Percentiles rank a stretch among this genome's conserved stretches.
These are phyloP conservation scores for Schizothorax lantsangensis DNA, from an alignment of 2,797 vertebrate species.

Conservation along the genomic window DNA sequence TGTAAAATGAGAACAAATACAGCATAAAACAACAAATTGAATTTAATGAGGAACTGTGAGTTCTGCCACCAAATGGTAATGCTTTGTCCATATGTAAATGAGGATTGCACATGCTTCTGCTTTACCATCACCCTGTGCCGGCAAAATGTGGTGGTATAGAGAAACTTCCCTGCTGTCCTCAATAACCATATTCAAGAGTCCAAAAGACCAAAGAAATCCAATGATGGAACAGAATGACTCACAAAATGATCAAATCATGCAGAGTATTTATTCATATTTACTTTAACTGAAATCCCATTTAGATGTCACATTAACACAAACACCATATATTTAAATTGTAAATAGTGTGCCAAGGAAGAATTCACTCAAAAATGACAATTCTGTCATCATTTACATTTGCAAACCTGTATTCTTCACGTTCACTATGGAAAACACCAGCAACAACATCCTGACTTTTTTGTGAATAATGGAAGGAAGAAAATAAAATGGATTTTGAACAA, in stretches of 20 bases:
- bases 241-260: neutral
- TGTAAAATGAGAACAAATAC: conserved; percentile 14
- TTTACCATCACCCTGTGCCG: neutral
- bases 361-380: neutral
- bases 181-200: neutral
- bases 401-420: neutral
- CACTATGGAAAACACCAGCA: neutral
- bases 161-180: neutral
- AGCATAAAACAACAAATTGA: neutral
- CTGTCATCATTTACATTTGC: neutral
- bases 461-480: neutral
- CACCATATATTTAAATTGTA: neutral
- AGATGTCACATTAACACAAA: conserved; percentile 7
- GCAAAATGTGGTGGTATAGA: neutral
- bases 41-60: conserved; percentile 10
- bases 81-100: neutral
- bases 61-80: neutral
- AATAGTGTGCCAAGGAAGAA: neutral
- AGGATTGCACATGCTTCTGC: neutral
- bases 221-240: neutral
- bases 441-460: neutral
- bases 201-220: neutral
- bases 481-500: neutral
- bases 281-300: conserved; percentile 2
- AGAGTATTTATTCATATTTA: neutral